Base-by-base conservation (phyloP, 2,797 vertebrate genomes). In the Pangasius krempfi region DNA sequence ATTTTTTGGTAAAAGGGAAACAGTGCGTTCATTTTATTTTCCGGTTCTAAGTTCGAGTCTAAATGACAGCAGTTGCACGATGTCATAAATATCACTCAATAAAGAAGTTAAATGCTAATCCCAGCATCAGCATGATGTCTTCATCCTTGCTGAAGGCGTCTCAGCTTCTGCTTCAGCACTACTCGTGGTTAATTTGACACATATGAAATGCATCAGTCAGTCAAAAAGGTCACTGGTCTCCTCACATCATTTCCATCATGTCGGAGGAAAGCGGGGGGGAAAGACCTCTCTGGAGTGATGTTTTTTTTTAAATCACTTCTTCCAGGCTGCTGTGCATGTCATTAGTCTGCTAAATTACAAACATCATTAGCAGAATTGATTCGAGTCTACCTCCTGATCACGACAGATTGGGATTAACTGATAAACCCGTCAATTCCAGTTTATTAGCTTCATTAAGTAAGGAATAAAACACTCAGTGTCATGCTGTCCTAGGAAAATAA, bases 321-420 rank as follows among this genome's bases (percentile, higher is more conserved):
- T 94, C 92, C 91, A 92, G 94, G 93, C 94, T 91, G 94, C 93
- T 90, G 93, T 93, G 94, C 94, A 93, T 93, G 94, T 96, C 95
- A 96, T 96, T 95, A 95, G 92, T 92, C 92, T 91, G 90, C 94
- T 95, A 93, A 95, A 95, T 95, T 95, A 95, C 94, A 95, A 95
- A 95, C 95, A 95, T 81, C 79, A 81, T 81, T 81, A 81, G 92
- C 91, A 92, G 93, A 94, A 95, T 93, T 95, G 95, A 95, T 95
- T 95, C 93, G 91, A 91, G 93, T 93, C 93, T 92, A 91, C 93
- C 93, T 94, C 94, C 94, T 92, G 84, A n/a, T n/a, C 62, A 3
- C 3, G 62, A 64, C 27, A 10, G 62, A 64, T n/a, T n/a, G 9
- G 25, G 27, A 64, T 64, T 64, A 64, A 12, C 62, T 64, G 60